A percentile compares a stretch with the other conserved stretches of the same genome.
Evolutionary conservation across 2,797 vertebrate species (phyloP).

Genomic region (Mormyrus hasselquistii): DNA sequence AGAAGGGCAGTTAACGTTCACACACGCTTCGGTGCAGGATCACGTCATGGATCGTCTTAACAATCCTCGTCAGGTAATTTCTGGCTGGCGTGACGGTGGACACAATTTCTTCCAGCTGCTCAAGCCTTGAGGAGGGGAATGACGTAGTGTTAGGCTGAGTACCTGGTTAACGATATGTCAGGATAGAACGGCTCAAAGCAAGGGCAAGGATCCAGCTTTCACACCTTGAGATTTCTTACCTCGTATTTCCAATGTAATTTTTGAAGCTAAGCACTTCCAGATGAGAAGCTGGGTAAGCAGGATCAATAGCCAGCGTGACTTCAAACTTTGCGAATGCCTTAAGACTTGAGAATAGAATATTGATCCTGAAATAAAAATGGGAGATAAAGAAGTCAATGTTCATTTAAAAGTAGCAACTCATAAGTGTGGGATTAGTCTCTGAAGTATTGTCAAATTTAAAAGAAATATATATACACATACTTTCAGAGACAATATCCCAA

Average conservation of each 20-base stretch:
- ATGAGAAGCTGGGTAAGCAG: slow-evolving; percentile 37
- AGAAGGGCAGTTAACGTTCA: background rate
- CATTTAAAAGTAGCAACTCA: background rate
- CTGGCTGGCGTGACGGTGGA: slow-evolving; percentile 46
- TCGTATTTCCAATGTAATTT: slow-evolving; percentile 51
- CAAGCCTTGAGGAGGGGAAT: slow-evolving; percentile 43
- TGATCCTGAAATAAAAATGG: slow-evolving; percentile 43
- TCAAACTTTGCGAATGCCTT: slow-evolving; percentile 58
- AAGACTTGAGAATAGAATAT: slow-evolving; percentile 59
- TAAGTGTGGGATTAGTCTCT: background rate
- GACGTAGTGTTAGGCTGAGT: background rate
- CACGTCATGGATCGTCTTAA: slow-evolving; percentile 54
- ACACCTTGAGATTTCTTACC: slow-evolving; percentile 44
- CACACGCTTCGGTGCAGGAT: slow-evolving; percentile 43
- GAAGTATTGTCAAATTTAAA: background rate
- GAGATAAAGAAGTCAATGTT: background rate
- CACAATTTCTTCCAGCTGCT: slow-evolving; percentile 55
- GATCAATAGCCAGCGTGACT: slow-evolving; percentile 46
- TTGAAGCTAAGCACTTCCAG: slow-evolving; percentile 53
- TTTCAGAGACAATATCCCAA: background rate
- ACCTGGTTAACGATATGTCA: background rate
- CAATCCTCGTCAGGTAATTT: slow-evolving; percentile 54
- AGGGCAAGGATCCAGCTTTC: background rate
- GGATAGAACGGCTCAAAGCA: background rate
- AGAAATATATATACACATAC: background rate